Base-by-base conservation (phyloP, 2,888 invertebrate genomes). In the Branchipolynoe longqiensis region DNA sequence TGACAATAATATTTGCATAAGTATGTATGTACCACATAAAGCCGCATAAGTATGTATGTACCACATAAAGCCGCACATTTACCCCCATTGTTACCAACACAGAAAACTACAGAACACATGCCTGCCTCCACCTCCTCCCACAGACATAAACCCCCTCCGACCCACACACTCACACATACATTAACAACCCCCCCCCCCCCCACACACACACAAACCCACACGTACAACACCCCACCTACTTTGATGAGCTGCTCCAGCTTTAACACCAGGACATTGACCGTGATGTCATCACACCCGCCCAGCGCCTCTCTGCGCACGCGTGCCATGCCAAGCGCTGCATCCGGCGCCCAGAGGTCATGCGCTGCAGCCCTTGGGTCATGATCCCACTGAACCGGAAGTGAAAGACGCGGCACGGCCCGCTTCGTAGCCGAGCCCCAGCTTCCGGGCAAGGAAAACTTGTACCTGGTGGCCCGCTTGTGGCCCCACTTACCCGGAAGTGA, bases 401-500 rank as follows among this genome's bases (percentile, higher is more conserved):
- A 36, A 38, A 69, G 38, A 18, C 6, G 14, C 22, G 33, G 1
- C 1, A 22, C 31, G 31, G 6, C 14, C 28, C 62, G 22, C 31
- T 62, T 62, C 28, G 31, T 0, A 2, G 31, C 12, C 3, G 62
- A 62, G 25, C 25, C 62, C 62, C 62, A 62, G 3, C 31, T 62
- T 4, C 28, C 62, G 28, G 62, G 62, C 28, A 62, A 31, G 25
- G 25, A 25, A 31, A 62, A 62, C 12, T 62, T 62, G 31, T 4
- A 62, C n/a, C n/a, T n/a, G 62, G 25, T 14, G 4, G 62, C 25
- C 31, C 69, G 69, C 38, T 69, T 69, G 69, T 69, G 69, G 18
- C 69, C 69, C 69, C 69, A 69, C 38, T 69, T 69, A 12, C 69
- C 69, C 0, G 69, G 69, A 3, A 69, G 38, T 1, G 69, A 69